Evolutionary conservation across 2,888 invertebrate species (phyloP).

Genomic region (Prenolepis imparis): DNA sequence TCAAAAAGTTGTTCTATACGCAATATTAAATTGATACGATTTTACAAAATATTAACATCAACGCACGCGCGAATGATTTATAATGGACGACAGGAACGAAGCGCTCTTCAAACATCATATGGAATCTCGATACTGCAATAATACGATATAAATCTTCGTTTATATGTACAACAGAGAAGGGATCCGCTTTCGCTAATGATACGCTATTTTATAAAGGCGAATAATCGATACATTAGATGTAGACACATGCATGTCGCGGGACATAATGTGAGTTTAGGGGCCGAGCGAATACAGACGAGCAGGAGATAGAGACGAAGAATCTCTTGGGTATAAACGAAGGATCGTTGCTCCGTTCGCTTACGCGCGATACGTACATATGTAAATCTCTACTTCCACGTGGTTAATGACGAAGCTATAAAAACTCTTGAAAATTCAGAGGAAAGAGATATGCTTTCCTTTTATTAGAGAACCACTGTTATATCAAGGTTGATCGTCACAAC

Average conservation of each 20-base stretch:
- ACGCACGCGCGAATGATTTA: conserved; percentile 36
- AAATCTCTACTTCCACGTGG: conserved; percentile 63
- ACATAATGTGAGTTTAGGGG: conserved; percentile 32
- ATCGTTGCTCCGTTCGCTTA: conserved; percentile 54
- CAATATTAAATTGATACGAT: conserved; percentile 16
- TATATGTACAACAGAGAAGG: conserved; percentile 71
- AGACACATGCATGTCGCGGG: conserved; percentile 63
- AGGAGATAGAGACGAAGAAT: conserved; percentile 53
- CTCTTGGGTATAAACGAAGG: conserved; percentile 27
- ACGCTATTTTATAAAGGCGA: conserved; percentile 69
- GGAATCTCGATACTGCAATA: conserved; percentile 45
- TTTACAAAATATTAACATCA: conserved; percentile 26
- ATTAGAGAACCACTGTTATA: neutral
- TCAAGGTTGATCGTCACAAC: conserved; percentile 8
- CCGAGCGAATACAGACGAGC: conserved; percentile 54
- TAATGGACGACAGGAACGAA: conserved; percentile 35
- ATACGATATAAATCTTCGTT: too few relatives aligned
- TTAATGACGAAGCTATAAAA: conserved; percentile 79
- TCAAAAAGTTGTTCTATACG: neutral
- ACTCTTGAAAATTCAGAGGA: conserved; percentile 67
- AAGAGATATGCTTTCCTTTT: conserved; percentile 34
- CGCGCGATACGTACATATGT: conserved; percentile 54
- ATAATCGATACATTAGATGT: conserved; percentile 64
- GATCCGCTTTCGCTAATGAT: conserved; percentile 61
- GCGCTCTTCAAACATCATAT: conserved; percentile 32